A percentile compares a stretch with the other conserved stretches of the same genome.
Evolutionary conservation across 1,140 invertebrate species (phyloP).

Genomic region (Laodelphax striatellus): DNA sequence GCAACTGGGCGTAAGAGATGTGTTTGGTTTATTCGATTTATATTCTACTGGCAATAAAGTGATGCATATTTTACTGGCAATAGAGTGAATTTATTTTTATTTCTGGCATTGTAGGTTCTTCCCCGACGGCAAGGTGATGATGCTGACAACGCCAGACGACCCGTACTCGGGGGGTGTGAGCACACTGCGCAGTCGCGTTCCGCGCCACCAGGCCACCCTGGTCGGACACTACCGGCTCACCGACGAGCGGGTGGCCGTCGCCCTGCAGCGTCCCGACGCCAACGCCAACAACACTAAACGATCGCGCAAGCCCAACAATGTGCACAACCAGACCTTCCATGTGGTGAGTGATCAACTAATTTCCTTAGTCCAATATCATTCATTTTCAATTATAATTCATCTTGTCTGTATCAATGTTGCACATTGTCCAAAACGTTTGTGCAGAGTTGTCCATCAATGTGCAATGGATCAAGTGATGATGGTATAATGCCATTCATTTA

Average conservation of each 20-base stretch:
- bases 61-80: too few relatives aligned
- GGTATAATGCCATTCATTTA: too few relatives aligned
- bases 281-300: neutral
- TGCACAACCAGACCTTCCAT: conserved; percentile 50
- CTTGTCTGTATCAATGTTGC: too few relatives aligned
- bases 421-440: too few relatives aligned
- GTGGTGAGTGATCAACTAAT: conserved; percentile 36
- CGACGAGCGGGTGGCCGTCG: conserved; percentile 47
- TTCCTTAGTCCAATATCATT: conserved; percentile 4
- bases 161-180: conserved; percentile 54
- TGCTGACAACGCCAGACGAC: conserved; percentile 82
- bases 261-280: conserved; percentile 37
- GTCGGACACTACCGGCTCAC: conserved; percentile 65
- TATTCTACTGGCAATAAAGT: too few relatives aligned
- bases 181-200: conserved; percentile 44
- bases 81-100: too few relatives aligned
- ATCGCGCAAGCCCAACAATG: conserved; percentile 35
- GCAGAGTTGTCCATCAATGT: too few relatives aligned
- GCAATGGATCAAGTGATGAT: too few relatives aligned
- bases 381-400: too few relatives aligned
- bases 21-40: too few relatives aligned
- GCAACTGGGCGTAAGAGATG: too few relatives aligned
- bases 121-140: conserved; percentile 64
- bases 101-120: conserved; percentile 56
- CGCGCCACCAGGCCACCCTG: conserved; percentile 47